Percentiles rank a stretch among this genome's conserved stretches.
Conservation (phyloP, 64 coral and sea anemone genomes). For the Stichodactyla helianthus region DNA sequence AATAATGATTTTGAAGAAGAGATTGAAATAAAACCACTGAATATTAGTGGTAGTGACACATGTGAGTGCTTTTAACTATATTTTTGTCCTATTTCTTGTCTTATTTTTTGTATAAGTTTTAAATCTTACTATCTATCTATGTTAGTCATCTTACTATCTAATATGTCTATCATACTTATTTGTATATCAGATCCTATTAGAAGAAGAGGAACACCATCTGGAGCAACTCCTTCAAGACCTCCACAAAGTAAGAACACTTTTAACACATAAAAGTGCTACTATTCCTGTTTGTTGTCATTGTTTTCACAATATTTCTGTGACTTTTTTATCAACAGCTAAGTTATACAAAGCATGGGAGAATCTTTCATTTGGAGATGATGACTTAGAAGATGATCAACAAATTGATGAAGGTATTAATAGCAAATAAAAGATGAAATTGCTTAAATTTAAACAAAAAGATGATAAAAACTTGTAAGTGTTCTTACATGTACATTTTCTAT, state of each 20-base stretch:
- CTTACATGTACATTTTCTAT: too few species aligned
- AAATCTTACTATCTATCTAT: too few species aligned
- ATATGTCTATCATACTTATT: background rate
- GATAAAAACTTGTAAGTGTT: too few species aligned
- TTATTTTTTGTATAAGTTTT: background rate
- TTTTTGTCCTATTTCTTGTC: background rate
- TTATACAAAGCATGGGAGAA: slow-evolving; percentile 28
- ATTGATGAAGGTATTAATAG: background rate
- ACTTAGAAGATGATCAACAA: slow-evolving; percentile 8
- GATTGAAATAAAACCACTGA: slow-evolving; percentile 8
- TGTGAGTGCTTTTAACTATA: background rate
- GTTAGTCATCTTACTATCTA: too few species aligned
- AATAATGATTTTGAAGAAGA: background rate
- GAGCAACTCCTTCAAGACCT: background rate
- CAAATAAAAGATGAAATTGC: background rate
- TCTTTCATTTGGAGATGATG: slow-evolving; percentile 19
- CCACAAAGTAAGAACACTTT: slow-evolving; percentile 1
- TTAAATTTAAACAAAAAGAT: too few species aligned
- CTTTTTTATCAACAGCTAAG: background rate
- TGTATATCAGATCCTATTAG: slow-evolving; percentile 6
- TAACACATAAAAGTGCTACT: too few species aligned
- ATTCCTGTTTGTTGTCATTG: background rate
- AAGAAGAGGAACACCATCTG: slow-evolving; percentile 10
- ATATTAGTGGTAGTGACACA: slow-evolving; percentile 20
- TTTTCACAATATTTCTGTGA: background rate